phyloP scores from a whole-genome alignment of 2,888 invertebrate species.

The Trichogramma evanescens region DNA sequence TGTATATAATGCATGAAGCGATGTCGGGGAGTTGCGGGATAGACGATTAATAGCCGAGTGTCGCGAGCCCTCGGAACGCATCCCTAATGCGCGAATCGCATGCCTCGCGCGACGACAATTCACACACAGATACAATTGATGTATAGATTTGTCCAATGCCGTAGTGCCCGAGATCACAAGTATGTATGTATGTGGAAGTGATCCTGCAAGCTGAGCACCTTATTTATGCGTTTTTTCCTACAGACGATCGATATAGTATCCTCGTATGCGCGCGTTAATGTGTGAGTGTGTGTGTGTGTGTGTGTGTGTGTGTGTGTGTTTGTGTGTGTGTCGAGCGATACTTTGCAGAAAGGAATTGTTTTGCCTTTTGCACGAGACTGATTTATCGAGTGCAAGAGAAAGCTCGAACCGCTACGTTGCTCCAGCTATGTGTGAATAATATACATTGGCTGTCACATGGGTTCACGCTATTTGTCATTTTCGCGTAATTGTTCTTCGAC shows the following conservation, averaged over 20 bases:
- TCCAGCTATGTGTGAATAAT: too few relatives aligned
- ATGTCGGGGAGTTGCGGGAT: conserved; percentile 14
- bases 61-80: conserved; percentile 20
- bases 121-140: too few relatives aligned
- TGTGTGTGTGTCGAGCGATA: too few relatives aligned
- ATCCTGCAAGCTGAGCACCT: neutral
- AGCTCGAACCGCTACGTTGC: too few relatives aligned
- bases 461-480: too few relatives aligned
- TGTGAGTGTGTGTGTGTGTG: too few relatives aligned
- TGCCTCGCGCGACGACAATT: conserved; percentile 11
- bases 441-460: too few relatives aligned
- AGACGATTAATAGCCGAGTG: conserved; percentile 27
- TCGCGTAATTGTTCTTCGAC: too few relatives aligned
- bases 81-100: conserved; percentile 29
- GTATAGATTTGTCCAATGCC: neutral
- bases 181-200: too few relatives aligned
- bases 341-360: neutral
- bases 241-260: too few relatives aligned
- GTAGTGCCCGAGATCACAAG: neutral
- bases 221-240: conserved; percentile 13
- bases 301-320: too few relatives aligned
- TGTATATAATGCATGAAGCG: conserved; percentile 23
- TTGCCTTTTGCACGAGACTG: neutral
- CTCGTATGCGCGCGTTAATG: too few relatives aligned
- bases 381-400: conserved; percentile 2